Evolutionary conservation across 2,113 vertebrate genomes (phyloP).

Genomic region (Ciconia boyciana): DNA sequence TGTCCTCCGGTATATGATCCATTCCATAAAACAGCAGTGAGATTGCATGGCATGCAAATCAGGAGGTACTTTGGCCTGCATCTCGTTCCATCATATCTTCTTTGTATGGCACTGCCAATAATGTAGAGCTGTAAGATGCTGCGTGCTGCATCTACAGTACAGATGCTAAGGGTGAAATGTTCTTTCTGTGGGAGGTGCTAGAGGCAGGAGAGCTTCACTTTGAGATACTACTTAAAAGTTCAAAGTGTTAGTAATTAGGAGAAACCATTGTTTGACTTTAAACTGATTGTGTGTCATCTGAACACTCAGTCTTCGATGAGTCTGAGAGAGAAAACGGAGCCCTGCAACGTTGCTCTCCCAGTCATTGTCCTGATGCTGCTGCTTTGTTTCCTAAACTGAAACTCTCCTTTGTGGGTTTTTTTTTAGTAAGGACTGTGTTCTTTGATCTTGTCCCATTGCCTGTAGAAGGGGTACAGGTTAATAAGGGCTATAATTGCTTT

Average conservation of each 20-base stretch:
- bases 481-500: not conserved
- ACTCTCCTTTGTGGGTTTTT: not conserved
- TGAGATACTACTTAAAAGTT: not conserved
- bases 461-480: not conserved
- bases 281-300: not conserved
- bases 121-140: not conserved
- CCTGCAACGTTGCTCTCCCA: not conserved
- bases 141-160: not conserved
- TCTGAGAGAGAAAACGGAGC: not conserved
- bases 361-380: not conserved
- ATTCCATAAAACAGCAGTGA: not conserved
- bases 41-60: not conserved
- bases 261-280: not conserved
- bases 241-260: not conserved
- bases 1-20: not conserved
- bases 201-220: not conserved
- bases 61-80: not conserved
- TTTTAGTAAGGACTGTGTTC: not conserved
- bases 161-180: not conserved
- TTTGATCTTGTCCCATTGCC: not conserved
- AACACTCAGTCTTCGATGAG: not conserved
- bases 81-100: not conserved
- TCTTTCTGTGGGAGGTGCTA: constrained; percentile 13
- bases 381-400: not conserved
- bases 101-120: not conserved